Evolutionary conservation across 2,888 invertebrate genomes (phyloP), one percentile per base, ranked within the genome.

Genomic region (Serrognathus titanus): DNA sequence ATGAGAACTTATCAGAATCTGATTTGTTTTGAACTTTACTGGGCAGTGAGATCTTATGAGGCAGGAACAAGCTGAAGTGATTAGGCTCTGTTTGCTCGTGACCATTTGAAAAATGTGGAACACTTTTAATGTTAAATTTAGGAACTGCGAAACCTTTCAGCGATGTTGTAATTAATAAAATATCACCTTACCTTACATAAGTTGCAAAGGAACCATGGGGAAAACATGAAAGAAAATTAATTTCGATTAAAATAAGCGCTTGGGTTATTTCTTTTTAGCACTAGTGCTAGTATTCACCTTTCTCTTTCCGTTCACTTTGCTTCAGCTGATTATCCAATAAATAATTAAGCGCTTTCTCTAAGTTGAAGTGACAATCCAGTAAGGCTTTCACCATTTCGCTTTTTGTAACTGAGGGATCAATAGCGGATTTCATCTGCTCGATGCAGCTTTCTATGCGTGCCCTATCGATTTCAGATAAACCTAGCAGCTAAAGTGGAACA

Each of bases 361-460:
- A 81, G 75, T 93, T 85, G 74, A 88, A 95, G 62, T 87, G 83
- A 65, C 87, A 80, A 55, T 83, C 82, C 55, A 94, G 77, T 35
- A 92, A 85, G 45, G 88, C 85, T 64, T 88, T 85, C 13, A 87
- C 82, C 51, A 96, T 81, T 50, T 85, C 81, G 61, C 85, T 83
- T 66, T 93, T 90, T 0, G 92, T 81, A 8, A 89, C 78, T 0
- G 87, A 80, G 41, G 31, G 46, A 45, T 52, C 55, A 24, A 58
- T 38, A 6, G 92, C 85, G 72, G 87, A 87, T 57, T 88, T 85
- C 37, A 96, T 82, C 71, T 89, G 88, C 69, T 94, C 93, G 52
- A 94, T 80, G 68, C 95, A 94, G 0, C 92, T 92, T 72, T 88
- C 85, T 1, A 96, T 79, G 71, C 86, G 86, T 0, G 85, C 88